phyloP scores from a whole-genome alignment of 2,888 invertebrate species.

The Iphiclides podalirius region DNA sequence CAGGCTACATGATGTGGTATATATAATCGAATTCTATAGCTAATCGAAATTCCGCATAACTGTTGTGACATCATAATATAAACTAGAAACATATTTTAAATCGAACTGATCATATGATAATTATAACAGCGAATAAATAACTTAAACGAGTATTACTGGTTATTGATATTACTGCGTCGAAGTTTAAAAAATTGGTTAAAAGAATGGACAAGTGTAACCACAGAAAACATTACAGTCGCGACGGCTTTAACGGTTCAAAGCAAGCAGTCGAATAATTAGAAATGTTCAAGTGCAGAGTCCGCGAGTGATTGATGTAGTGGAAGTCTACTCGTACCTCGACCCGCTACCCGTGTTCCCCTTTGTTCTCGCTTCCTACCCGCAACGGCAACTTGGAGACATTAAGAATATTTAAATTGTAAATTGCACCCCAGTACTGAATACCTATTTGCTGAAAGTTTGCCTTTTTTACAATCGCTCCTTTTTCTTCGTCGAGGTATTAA shows the following conservation, averaged over 20 bases:
- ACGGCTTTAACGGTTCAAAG: conserved; percentile 54
- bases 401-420: conserved; percentile 80
- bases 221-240: conserved; percentile 38
- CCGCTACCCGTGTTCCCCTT: conserved; percentile 34
- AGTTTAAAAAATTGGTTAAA: no score
- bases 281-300: conserved; percentile 75
- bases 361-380: conserved; percentile 34
- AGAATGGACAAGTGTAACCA: conserved; percentile 14
- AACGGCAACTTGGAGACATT: conserved; percentile 77
- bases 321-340: conserved; percentile 47
- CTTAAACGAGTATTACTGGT: no score
- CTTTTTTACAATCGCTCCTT: conserved; percentile 47
- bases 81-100: no score
- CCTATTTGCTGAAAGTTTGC: conserved; percentile 68
- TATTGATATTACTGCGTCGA: no score
- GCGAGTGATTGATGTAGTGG: conserved; percentile 80
- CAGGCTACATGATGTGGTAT: no score
- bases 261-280: conserved; percentile 70
- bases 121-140: no score
- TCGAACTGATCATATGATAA: no score
- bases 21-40: no score
- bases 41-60: no score
- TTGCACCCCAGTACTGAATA: conserved; percentile 77
- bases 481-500: not conserved
- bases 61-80: no score